Conservation (phyloP, 2,113 vertebrate species). For the Campylorhamphus procurvoides region DNA sequence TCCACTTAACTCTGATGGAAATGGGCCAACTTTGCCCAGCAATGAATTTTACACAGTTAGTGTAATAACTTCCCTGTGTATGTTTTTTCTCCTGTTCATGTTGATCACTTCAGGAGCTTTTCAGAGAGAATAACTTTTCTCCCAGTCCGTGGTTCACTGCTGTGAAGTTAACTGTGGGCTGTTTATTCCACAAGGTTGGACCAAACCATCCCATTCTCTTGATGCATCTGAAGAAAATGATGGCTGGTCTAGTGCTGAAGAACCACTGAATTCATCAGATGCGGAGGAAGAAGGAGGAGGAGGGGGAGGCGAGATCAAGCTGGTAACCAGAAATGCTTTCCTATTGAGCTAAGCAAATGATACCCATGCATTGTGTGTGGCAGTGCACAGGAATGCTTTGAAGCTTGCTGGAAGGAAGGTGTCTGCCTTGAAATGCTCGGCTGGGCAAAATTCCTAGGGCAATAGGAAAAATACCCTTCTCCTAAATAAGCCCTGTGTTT, state of each 20-base stretch:
- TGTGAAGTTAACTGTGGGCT: background rate
- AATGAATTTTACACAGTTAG: background rate
- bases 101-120: background rate
- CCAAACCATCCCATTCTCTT: slow-evolving; percentile 84
- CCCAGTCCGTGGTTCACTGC: background rate
- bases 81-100: background rate
- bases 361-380: background rate
- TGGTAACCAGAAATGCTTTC: slow-evolving; percentile 76
- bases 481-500: background rate
- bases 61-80: background rate
- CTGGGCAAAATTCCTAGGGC: background rate
- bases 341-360: background rate
- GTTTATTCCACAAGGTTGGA: slow-evolving; percentile 83
- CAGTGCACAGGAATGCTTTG: background rate
- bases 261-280: slow-evolving; percentile 91
- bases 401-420: background rate
- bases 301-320: slow-evolving; percentile 75
- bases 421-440: background rate
- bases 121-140: background rate
- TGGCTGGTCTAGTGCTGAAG: slow-evolving; percentile 91
- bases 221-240: slow-evolving; percentile 91
- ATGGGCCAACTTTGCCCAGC: background rate
- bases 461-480: background rate
- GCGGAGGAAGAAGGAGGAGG: slow-evolving; percentile 84
- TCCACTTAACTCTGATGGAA: background rate